Conservation (phyloP, 2,113 vertebrate genomes). For the Muscicapa adusta region DNA sequence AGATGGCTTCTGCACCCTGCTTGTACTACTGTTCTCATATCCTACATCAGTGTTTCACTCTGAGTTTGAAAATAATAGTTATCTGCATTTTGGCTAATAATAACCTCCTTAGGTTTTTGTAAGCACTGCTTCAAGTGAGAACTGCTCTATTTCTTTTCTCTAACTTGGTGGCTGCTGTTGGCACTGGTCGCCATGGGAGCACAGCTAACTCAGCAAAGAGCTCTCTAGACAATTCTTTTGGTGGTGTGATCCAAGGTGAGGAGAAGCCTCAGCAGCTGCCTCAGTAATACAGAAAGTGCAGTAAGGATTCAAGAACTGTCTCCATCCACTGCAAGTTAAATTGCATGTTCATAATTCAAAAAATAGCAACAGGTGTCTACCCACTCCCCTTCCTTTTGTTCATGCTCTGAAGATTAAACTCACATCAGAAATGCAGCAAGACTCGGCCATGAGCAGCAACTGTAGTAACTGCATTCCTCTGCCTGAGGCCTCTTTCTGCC, state of each 20-base stretch:
- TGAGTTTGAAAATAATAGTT: neutral
- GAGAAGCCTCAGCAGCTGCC: neutral
- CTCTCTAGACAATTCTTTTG: fast-evolving
- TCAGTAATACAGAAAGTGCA: neutral
- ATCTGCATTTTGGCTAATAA: neutral
- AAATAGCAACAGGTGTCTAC: neutral
- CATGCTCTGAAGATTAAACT: neutral
- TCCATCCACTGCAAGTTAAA: neutral
- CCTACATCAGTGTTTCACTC: neutral
- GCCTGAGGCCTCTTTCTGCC: neutral
- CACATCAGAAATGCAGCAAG: neutral
- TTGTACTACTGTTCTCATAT: no score
- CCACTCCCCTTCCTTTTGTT: neutral
- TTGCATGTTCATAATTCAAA: fast-evolving
- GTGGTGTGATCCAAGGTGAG: fast-evolving
- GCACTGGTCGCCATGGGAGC: fast-evolving
- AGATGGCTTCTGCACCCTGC: neutral
- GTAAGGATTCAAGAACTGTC: neutral
- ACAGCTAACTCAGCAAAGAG: neutral
- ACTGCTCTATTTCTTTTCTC: fast-evolving
- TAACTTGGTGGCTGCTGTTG: neutral
- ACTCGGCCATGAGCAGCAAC: neutral
- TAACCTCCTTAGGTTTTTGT: neutral
- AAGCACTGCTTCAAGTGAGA: fast-evolving
- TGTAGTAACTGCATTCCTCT: neutral